Base-by-base conservation (phyloP, 2,888 invertebrate genomes). In the Drosophila greeni region DNA sequence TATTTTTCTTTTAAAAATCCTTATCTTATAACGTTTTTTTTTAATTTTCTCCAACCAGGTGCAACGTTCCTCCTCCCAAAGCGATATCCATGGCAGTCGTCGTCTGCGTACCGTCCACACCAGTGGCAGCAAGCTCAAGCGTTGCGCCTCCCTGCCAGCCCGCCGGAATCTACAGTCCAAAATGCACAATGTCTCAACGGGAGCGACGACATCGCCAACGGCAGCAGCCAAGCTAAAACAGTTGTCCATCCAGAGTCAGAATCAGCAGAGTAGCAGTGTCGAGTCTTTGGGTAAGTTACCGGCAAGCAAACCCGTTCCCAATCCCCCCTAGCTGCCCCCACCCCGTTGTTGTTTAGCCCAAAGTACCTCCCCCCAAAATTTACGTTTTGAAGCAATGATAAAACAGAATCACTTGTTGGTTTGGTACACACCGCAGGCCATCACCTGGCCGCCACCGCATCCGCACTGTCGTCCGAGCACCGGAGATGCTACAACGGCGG, bases 141-240 rank as follows among this genome's bases (percentile, higher is more conserved):
- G 91, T 34, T 91, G 91, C 74, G 91, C 91, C 5, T 91, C 91
- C 4, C 85, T 91, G 43, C 91, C 91, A 5, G 90, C 90, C 3
- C 88, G 89, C 61, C 85, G 85, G 53, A 85, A 79, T 48, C 72
- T 82, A 14, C 84, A 82, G 16, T 73, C 66, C 8, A 76, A 76
- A 59, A 73, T 75, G 60, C 37, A 61, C 23, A 51, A 36, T n/a
- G 33, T 66, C 9, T 31, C 61, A 18, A 42, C 73, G 20, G 55
- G 52, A 55, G 59, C 60, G 14, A 36, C 70, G 3, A 53, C 66
- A 33, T 64, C 51, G 16, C 45, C 68, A 8, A 69, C 64, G 56
- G 75, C 72, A 1, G 75, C 67, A 14, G 60, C 64, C 53, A 81
- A 78, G 54, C 70, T 77, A 2, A 68, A 66, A 14, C 74, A 67